These are phyloP conservation scores for Austrolebias charrua DNA, from an alignment of 2,797 vertebrate species.

Conservation along the genomic window DNA sequence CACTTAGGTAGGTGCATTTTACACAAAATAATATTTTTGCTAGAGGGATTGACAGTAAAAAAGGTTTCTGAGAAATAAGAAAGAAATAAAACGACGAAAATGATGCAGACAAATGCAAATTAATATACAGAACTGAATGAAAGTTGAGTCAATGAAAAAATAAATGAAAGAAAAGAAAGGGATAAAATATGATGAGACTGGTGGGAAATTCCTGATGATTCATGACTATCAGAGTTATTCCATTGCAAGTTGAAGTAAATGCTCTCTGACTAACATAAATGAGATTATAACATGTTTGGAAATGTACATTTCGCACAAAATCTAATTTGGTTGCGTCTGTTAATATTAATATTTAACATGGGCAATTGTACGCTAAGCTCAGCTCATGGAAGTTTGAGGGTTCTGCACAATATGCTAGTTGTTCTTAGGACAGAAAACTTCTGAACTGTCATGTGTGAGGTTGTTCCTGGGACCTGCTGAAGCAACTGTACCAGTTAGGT, in stretches of 20 bases:
- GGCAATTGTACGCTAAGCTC: too few relatives aligned
- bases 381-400: background rate
- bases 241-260: conserved; percentile 32
- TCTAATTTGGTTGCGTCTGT: too few relatives aligned
- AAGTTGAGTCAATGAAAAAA: conserved; percentile 43
- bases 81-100: conserved; percentile 27
- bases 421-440: background rate
- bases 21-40: conserved; percentile 21
- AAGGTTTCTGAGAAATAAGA: conserved; percentile 31
- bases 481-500: too few relatives aligned
- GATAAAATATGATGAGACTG: conserved; percentile 61
- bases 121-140: conserved; percentile 31
- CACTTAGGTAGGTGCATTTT: conserved; percentile 21
- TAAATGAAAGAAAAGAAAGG: conserved; percentile 28
- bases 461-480: too few relatives aligned
- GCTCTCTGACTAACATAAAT: conserved; percentile 27
- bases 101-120: conserved; percentile 58
- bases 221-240: conserved; percentile 58
- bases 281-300: conserved; percentile 9
- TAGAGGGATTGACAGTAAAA: conserved; percentile 17
- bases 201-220: conserved; percentile 57
- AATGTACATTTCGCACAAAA: conserved; percentile 13
- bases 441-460: too few relatives aligned
- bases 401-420: too few relatives aligned
- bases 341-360: too few relatives aligned